Base-by-base conservation (phyloP, 2,797 vertebrate genomes). In the Balearica regulorum region DNA sequence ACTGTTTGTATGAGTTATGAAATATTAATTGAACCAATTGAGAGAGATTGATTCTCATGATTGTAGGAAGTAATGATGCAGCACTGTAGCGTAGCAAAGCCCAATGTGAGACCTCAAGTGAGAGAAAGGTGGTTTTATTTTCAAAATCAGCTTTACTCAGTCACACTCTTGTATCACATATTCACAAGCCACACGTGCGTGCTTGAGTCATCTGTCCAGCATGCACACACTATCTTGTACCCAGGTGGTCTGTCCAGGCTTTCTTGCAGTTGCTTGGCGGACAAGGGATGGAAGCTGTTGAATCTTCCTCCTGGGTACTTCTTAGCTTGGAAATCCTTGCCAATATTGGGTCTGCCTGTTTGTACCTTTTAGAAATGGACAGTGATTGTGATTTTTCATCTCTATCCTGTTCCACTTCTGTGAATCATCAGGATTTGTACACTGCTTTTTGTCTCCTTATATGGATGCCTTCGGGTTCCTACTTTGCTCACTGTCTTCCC, bases 181-280 rank as follows among this genome's bases (percentile, higher is more conserved):
- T 33, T 60, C 21, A 55, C 41, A 81, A 82, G 19, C 26, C 2
- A 1, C 15, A 28, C 49, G 12, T 4, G 0, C 3, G 0, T 61
- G 37, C 55, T 29, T 0, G 0, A 55, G 37, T 31, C 19, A 25
- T 18, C 26, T 48, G 37, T 68, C 72, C 69, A 66, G 33, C 28
- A 43, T 8, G 2, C 28, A 73, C 19, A 39, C 3, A 31, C 17
- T 24, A 48, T 11, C 9, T 60, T n/a, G 29, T 75, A 43, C 14
- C 8, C 11, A 57, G 11, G 19, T n/a, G 28, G 5, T 53, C 66
- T 72, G 28, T 80, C 49, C 71, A 68, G 20, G 33, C 58, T 88
- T 86, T 89, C 60, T 57, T 66, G 51, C 6, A 25, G 11, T 41
- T 88, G 16, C 14, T 35, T 90, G 72, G 25, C 76, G n/a, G 37